Percentiles rank a stretch among this genome's conserved stretches.
Evolutionary conservation across 2,888 invertebrate genomes (phyloP).

Genomic region (Callosobruchus maculatus): DNA sequence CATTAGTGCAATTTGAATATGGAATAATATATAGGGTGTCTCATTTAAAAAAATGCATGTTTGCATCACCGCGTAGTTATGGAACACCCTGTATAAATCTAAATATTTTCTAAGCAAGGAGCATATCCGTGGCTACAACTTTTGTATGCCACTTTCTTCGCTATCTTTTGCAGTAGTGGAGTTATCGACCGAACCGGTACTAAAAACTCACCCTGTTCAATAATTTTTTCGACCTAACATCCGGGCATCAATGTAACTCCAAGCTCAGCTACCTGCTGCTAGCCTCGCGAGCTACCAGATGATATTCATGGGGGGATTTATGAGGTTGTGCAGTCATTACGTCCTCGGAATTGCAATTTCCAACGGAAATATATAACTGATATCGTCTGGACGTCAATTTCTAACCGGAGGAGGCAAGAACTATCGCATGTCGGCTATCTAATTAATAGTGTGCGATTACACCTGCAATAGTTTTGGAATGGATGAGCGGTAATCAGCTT

Average conservation of each 20-base stretch:
- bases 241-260: not conserved
- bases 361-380: not conserved
- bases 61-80: too few species aligned
- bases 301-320: not conserved
- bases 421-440: not conserved
- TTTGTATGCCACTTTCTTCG: too few species aligned
- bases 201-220: too few species aligned
- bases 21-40: too few species aligned
- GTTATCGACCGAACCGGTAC: too few species aligned
- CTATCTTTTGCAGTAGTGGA: too few species aligned
- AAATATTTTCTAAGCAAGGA: too few species aligned
- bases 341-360: not conserved
- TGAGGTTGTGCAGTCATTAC: not conserved
- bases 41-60: too few species aligned
- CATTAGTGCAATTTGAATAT: too few species aligned
- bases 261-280: not conserved
- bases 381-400: not conserved
- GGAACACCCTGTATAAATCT: too few species aligned
- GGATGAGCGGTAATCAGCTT: not conserved
- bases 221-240: too few species aligned
- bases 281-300: not conserved
- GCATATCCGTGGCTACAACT: too few species aligned
- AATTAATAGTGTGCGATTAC: not conserved
- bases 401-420: not conserved
- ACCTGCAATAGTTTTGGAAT: not conserved